Percentiles rank a stretch among this genome's conserved stretches.
Conservation (phyloP, 2,888 invertebrate species). For the Ferdinandea cuprea region DNA sequence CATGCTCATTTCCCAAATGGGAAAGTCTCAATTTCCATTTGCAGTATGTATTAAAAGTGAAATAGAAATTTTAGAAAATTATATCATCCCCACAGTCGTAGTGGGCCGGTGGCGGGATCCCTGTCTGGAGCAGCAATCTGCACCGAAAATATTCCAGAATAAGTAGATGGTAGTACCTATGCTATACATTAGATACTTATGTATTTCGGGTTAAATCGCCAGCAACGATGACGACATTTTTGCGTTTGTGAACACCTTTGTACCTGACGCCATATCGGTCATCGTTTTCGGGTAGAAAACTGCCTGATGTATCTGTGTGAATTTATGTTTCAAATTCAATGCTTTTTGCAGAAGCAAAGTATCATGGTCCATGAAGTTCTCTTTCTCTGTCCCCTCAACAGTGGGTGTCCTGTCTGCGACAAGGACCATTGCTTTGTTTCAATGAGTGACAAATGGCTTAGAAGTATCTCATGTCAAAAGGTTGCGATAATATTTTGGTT, state of each 20-base stretch:
- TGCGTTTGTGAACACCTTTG: slow-evolving; percentile 11
- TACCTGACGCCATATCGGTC: slow-evolving; percentile 59
- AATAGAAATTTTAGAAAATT: slow-evolving; percentile 18
- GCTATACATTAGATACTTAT: not conserved
- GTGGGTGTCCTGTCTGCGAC: slow-evolving; percentile 26
- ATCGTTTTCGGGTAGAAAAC: slow-evolving; percentile 33
- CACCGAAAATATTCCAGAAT: not conserved
- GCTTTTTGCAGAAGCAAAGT: slow-evolving; percentile 10
- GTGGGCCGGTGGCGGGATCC: too few relatives aligned
- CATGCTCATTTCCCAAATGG: slow-evolving; percentile 33
- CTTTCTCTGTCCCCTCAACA: slow-evolving; percentile 13
- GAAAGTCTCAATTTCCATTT: slow-evolving; percentile 5
- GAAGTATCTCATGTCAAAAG: slow-evolving; percentile 66
- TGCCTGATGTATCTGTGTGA: slow-evolving; percentile 23
- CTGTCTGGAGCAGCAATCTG: not conserved
- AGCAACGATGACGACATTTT: not conserved
- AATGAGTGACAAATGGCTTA: slow-evolving; percentile 68
- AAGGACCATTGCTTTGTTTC: slow-evolving; percentile 53
- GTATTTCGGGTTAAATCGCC: slow-evolving; percentile 24
- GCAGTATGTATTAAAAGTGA: not conserved
- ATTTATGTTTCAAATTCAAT: slow-evolving; percentile 53
- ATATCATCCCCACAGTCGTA: not conserved
- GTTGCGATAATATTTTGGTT: slow-evolving; percentile 66
- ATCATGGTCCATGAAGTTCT: too few relatives aligned
- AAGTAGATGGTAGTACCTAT: too few relatives aligned